A percentile compares a stretch with the other conserved stretches of the same genome.
Evolutionary conservation across 2,113 vertebrate genomes (phyloP).

Genomic region (Chionis minor): DNA sequence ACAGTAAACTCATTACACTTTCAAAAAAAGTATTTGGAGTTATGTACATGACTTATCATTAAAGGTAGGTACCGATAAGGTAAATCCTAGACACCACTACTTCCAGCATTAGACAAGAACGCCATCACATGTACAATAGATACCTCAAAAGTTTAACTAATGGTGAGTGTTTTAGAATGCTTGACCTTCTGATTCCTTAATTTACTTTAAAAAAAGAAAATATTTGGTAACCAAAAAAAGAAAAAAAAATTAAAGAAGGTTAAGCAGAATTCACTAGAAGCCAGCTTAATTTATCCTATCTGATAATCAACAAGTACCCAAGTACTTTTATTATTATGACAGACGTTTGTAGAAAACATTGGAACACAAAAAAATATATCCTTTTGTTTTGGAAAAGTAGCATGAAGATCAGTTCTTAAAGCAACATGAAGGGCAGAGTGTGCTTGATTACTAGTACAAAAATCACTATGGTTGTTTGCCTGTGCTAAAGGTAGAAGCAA

Average conservation of each 20-base stretch:
- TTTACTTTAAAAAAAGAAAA: not conserved
- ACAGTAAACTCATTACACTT: not conserved
- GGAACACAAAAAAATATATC: not conserved
- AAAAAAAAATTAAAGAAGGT: not conserved
- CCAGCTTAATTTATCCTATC: not conserved
- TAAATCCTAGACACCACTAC: not conserved
- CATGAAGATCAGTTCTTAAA: not conserved
- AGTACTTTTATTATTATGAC: not conserved
- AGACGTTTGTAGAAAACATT: not conserved
- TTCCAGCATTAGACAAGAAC: not conserved
- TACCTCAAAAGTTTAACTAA: not conserved
- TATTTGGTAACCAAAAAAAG: not conserved
- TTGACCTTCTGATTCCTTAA: not conserved
- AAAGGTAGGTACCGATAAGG: not conserved
- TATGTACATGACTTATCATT: fast-evolving
- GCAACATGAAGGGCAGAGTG: not conserved
- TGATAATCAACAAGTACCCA: not conserved
- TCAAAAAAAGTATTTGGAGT: not conserved
- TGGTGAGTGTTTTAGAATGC: not conserved
- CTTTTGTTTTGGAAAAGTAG: not conserved
- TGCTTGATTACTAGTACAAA: not conserved
- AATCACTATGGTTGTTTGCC: not conserved
- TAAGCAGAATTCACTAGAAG: not conserved
- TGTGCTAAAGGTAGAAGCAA: not conserved
- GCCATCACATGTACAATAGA: not conserved